phyloP scores from a whole-genome alignment of 2,797 vertebrate species.

The Channa striata region DNA sequence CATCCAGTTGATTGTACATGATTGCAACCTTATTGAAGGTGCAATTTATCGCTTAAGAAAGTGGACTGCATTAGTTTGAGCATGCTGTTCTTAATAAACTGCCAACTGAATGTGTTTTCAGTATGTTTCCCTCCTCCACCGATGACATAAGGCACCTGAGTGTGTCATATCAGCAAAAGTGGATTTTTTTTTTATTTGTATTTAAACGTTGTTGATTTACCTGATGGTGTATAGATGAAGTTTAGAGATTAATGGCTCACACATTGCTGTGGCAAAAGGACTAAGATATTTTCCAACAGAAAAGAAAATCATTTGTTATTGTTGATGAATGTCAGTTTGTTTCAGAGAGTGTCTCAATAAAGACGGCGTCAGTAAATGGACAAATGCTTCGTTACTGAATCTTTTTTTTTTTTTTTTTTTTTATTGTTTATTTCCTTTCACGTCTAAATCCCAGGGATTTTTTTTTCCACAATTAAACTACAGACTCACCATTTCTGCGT shows the following conservation, averaged over 20 bases:
- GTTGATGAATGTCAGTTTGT: constrained; percentile 58
- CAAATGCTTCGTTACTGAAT: constrained; percentile 47
- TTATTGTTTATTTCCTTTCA: constrained; percentile 2
- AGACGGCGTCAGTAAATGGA: constrained; percentile 54
- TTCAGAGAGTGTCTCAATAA: constrained; percentile 49
- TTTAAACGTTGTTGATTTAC: constrained; percentile 49
- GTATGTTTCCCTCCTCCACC: not conserved
- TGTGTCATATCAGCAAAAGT: constrained; percentile 23
- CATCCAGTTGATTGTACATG: not conserved
- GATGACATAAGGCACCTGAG: not conserved
- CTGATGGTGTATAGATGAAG: constrained; percentile 35
- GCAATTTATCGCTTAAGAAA: not conserved
- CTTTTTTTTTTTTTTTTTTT: not conserved
- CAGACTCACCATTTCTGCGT: constrained; percentile 14
- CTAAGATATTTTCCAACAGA: constrained; percentile 29
- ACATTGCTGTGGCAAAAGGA: constrained; percentile 24
- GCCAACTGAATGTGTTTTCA: not conserved
- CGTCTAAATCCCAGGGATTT: not conserved
- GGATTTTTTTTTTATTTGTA: constrained; percentile 48
- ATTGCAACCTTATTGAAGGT: not conserved
- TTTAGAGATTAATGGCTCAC: constrained; percentile 34
- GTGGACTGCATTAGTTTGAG: constrained; percentile 12
- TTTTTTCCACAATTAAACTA: constrained; percentile 14
- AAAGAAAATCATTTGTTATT: constrained; percentile 28
- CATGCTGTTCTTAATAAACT: constrained; percentile 38